phyloP scores from a whole-genome alignment of 1,140 invertebrate species.

The Lordiphosa clarofinis region DNA sequence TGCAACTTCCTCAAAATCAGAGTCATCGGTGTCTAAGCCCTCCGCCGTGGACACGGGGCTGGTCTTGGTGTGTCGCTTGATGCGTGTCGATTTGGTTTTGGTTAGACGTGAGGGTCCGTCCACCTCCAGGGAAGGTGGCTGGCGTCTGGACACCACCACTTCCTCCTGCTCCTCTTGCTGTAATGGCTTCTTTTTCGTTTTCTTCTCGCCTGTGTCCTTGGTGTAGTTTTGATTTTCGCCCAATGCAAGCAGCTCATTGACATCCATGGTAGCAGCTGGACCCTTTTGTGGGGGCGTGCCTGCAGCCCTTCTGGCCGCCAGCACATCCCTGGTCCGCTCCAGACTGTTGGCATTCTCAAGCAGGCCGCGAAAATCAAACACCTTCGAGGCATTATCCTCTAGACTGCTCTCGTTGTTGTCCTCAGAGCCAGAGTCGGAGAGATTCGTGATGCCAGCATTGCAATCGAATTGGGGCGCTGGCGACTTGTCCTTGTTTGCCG shows the following conservation, averaged over 20 bases:
- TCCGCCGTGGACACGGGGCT: conserved; percentile 59
- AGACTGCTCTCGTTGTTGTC: conserved; percentile 72
- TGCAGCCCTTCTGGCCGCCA: conserved; percentile 42
- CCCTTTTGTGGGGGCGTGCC: conserved; percentile 24
- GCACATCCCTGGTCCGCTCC: conserved; percentile 66
- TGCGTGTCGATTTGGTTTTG: conserved; percentile 73
- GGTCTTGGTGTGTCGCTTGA: conserved; percentile 70
- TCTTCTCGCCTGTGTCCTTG: conserved; percentile 26
- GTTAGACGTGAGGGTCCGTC: conserved; percentile 53
- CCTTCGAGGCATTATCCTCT: conserved; percentile 54
- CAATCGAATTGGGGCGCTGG: conserved; percentile 73
- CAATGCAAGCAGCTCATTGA: conserved; percentile 79
- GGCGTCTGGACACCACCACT: conserved; percentile 1
- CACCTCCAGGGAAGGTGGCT: conserved; percentile 40
- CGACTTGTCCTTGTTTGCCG: conserved; percentile 45
- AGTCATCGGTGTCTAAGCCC: conserved; percentile 82
- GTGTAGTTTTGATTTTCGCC: conserved; percentile 79
- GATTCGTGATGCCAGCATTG: conserved; percentile 62
- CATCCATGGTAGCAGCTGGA: conserved; percentile 58
- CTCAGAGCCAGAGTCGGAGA: conserved; percentile 71
- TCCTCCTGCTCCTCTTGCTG: conserved; percentile 12
- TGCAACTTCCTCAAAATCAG: conserved; percentile 85
- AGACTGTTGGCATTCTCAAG: conserved; percentile 76
- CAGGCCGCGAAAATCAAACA: conserved; percentile 71
- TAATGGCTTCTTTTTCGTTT: conserved; percentile 16